phyloP scores from a whole-genome alignment of 2,888 invertebrate genomes.

The Eupsilia transversa region DNA sequence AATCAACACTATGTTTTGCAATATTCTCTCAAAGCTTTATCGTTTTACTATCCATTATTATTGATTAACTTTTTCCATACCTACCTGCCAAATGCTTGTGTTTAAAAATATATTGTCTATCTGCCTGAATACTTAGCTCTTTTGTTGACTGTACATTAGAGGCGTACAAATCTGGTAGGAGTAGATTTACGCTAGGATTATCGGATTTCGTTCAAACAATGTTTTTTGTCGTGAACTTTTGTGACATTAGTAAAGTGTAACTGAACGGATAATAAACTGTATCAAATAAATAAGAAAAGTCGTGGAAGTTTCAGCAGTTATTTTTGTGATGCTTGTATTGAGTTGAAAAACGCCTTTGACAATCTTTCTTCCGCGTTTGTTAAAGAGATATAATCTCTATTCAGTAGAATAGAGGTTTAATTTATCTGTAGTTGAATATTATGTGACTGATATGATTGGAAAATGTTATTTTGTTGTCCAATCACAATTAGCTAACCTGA shows the following conservation, averaged over 20 bases:
- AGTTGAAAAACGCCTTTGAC: neutral
- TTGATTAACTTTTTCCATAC: too few species aligned
- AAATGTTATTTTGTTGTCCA: neutral
- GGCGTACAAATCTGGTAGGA: constrained; percentile 18
- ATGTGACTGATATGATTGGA: neutral
- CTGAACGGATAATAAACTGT: constrained; percentile 19
- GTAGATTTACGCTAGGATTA: constrained; percentile 45
- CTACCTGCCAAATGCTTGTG: too few species aligned
- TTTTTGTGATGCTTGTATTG: neutral
- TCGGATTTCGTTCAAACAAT: constrained; percentile 35
- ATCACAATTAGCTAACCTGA: neutral
- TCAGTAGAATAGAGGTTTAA: too few species aligned
- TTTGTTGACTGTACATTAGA: constrained; percentile 26
- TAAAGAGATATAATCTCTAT: neutral
- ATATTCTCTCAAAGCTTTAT: too few species aligned
- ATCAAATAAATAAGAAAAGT: constrained; percentile 13
- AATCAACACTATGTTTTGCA: too few species aligned
- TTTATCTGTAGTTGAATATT: neutral
- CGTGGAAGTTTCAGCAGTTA: neutral
- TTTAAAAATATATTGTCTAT: too few species aligned
- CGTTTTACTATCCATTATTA: too few species aligned
- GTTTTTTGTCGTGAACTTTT: constrained; percentile 20
- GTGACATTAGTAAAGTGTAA: neutral
- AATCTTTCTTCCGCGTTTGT: neutral
- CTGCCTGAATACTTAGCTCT: neutral